A percentile compares a stretch with the other conserved stretches of the same genome.
Conservation (phyloP, 2,797 vertebrate genomes). For the Mormyrops attenuatus region DNA sequence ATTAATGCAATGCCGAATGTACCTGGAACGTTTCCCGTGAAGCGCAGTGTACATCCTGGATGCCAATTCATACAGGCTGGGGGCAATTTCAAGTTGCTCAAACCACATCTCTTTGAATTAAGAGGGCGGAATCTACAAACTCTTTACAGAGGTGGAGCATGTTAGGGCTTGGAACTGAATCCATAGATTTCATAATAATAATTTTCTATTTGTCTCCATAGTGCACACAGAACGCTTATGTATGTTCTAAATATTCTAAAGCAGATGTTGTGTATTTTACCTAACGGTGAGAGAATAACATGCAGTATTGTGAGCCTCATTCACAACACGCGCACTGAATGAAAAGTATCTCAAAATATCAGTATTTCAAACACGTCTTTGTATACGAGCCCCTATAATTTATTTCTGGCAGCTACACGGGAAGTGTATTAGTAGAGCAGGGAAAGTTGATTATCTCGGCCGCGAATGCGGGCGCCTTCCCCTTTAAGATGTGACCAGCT, state of each 20-base stretch:
- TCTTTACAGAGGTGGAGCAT: neutral
- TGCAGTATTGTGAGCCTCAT: neutral
- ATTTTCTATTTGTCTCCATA: neutral
- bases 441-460: neutral
- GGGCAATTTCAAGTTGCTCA: neutral
- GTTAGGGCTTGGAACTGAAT: neutral
- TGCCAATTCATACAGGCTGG: neutral
- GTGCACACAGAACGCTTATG: neutral
- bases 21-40: neutral
- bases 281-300: neutral
- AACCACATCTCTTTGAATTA: neutral
- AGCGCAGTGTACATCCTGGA: neutral
- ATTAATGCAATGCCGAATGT: neutral
- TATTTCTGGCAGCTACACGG: neutral
- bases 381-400: neutral
- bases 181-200: neutral
- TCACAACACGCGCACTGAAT: neutral
- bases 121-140: neutral
- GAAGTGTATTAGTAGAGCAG: neutral
- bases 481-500: conserved; percentile 20
- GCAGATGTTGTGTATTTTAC: neutral
- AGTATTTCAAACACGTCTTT: neutral
- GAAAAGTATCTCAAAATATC: neutral
- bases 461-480: neutral
- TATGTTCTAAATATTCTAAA: neutral